Evolutionary conservation across 2,888 invertebrate species (phyloP).

Genomic region (Serrognathus titanus): DNA sequence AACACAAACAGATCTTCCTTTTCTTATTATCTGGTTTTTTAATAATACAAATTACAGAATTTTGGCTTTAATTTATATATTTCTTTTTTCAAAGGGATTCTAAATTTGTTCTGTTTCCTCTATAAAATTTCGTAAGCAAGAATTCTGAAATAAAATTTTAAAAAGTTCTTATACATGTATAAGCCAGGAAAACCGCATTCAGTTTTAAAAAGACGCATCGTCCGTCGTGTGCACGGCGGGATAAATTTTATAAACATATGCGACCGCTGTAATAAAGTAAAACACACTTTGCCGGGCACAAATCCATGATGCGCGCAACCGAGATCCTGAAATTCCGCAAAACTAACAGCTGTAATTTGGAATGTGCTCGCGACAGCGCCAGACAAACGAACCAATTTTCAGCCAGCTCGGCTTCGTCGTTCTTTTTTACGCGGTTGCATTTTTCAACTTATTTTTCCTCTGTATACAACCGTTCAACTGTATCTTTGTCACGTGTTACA

Average conservation of each 20-base stretch:
- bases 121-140: too few relatives aligned
- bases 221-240: not conserved
- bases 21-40: too few relatives aligned
- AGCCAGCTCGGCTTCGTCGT: conserved; percentile 4
- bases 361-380: not conserved
- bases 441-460: conserved; percentile 12
- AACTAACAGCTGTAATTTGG: conserved; percentile 3
- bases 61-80: too few relatives aligned
- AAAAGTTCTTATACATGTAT: not conserved
- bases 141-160: too few relatives aligned
- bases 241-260: conserved; percentile 2
- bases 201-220: not conserved
- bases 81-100: too few relatives aligned
- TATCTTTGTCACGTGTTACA: too few relatives aligned
- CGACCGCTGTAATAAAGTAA: conserved; percentile 1
- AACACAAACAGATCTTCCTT: too few relatives aligned
- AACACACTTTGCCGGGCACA: conserved; percentile 1
- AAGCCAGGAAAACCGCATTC: not conserved
- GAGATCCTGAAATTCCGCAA: conserved; percentile 3
- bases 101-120: too few relatives aligned
- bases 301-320: not conserved
- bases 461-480: not conserved
- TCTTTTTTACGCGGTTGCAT: conserved; percentile 9
- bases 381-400: conserved; percentile 10
- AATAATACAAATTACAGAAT: too few relatives aligned